Conservation (phyloP, 2,113 vertebrate species). For the Lophura nycthemera region DNA sequence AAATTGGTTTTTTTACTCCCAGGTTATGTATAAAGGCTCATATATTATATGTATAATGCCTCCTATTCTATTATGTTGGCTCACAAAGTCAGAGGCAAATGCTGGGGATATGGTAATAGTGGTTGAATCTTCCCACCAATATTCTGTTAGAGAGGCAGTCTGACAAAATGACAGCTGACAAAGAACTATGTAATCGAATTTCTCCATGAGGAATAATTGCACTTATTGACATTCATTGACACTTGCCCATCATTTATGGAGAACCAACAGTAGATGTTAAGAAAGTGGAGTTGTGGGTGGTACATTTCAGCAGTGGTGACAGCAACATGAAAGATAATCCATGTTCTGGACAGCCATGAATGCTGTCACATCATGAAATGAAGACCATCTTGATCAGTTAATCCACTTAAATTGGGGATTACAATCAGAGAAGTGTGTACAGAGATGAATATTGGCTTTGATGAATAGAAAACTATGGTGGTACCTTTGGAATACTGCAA, state of each 20-base stretch:
- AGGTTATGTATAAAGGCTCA: background rate
- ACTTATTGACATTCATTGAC: background rate
- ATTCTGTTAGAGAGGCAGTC: background rate
- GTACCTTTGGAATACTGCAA: background rate
- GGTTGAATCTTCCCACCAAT: background rate
- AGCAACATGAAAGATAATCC: background rate
- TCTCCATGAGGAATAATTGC: background rate
- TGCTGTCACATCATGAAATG: background rate
- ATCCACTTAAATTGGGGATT: background rate
- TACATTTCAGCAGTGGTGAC: background rate
- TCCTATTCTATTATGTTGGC: no score
- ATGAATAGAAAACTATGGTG: background rate
- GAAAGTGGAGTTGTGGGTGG: background rate
- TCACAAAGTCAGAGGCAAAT: no score
- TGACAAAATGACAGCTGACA: no score
- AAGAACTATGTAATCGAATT: background rate
- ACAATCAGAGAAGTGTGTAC: background rate
- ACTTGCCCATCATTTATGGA: background rate
- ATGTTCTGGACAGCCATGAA: background rate
- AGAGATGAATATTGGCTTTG: background rate
- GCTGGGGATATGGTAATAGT: no score
- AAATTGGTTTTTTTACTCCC: background rate
- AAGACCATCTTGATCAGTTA: background rate
- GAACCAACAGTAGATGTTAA: background rate
- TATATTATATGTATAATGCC: no score